These are phyloP conservation scores for Tokudaia muenninki DNA, from an alignment of 2,797 vertebrate species.

Conservation along the genomic window DNA sequence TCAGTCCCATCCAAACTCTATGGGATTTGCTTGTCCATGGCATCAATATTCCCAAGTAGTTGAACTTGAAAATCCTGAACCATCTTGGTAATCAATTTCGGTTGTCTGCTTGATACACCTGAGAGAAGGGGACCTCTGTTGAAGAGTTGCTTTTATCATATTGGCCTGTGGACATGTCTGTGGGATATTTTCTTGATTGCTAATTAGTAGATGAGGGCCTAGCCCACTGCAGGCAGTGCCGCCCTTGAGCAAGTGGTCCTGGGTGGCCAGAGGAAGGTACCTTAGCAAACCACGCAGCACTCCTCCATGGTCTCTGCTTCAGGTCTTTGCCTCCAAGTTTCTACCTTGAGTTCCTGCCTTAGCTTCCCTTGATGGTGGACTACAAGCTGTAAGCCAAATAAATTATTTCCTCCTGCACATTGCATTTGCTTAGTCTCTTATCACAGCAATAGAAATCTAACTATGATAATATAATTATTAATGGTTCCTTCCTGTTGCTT, in stretches of 20 bases:
- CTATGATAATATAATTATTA: not conserved
- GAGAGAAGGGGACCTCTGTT: not conserved
- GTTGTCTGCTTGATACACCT: not conserved
- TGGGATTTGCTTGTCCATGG: not conserved
- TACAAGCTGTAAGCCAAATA: not conserved
- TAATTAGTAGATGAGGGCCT: not conserved
- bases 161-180: not conserved
- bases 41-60: constrained; percentile 10
- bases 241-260: not conserved
- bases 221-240: no score
- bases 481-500: not conserved
- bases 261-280: not conserved
- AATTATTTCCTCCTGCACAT: not conserved
- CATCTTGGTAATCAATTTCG: not conserved
- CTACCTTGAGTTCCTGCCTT: not conserved
- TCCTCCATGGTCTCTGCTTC: not conserved
- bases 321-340: not conserved
- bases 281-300: not conserved
- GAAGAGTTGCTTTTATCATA: not conserved
- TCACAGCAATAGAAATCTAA: not conserved
- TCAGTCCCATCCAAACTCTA: not conserved
- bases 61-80: constrained; percentile 13
- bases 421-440: not conserved
- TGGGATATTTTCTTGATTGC: not conserved
- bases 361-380: not conserved